phyloP scores from a whole-genome alignment of 2,113 vertebrate genomes.

The Epinephelus fuscoguttatus region DNA sequence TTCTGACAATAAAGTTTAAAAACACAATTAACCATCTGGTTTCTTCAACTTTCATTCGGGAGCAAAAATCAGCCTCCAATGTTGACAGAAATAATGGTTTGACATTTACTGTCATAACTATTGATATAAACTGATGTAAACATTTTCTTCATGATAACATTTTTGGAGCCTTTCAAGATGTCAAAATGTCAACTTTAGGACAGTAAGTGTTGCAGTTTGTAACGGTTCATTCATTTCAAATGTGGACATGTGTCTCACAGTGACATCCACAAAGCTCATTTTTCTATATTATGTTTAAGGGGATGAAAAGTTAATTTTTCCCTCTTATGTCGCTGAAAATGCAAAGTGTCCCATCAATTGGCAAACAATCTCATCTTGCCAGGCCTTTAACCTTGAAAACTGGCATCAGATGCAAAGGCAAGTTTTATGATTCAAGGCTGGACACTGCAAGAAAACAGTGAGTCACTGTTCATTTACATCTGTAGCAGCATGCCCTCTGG shows the following conservation, averaged over 20 bases:
- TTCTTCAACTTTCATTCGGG: no score
- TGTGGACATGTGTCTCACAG: neutral
- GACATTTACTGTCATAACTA: no score
- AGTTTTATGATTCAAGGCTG: constrained; percentile 61
- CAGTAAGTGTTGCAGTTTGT: neutral
- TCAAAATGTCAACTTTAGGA: neutral
- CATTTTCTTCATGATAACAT: no score
- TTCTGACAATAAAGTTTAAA: no score
- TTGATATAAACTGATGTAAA: no score
- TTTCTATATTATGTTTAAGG: neutral
- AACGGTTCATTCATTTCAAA: neutral
- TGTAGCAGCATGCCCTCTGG: constrained; percentile 34
- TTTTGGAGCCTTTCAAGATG: no score
- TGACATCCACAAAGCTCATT: neutral
- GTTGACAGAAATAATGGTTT: no score
- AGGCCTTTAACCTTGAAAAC: constrained; percentile 71
- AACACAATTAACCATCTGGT: no score
- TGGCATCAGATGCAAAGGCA: constrained; percentile 61
- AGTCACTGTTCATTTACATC: constrained; percentile 70
- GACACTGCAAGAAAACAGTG: constrained; percentile 49
- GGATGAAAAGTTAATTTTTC: neutral
- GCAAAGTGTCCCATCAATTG: constrained; percentile 58
- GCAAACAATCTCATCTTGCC: constrained; percentile 55
- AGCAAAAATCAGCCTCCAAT: no score
- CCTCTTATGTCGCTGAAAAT: constrained; percentile 38